These are phyloP conservation scores for Microplitis mediator DNA, from an alignment of 1,140 invertebrate species.

Conservation along the genomic window DNA sequence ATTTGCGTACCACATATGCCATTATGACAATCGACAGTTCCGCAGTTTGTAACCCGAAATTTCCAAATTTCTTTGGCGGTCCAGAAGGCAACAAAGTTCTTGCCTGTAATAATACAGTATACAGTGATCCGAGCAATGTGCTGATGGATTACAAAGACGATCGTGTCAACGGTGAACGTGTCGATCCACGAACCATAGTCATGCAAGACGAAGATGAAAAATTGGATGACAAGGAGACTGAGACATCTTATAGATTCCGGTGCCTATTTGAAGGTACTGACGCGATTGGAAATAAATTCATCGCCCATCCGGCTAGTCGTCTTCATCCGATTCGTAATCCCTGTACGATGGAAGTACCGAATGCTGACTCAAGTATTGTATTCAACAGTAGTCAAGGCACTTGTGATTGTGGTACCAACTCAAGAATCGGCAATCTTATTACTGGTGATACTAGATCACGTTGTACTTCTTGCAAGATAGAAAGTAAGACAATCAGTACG, in stretches of 20 bases:
- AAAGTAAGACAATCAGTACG: too few relatives aligned
- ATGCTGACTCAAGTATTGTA: neutral
- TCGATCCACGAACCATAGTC: neutral
- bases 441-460: neutral
- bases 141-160: neutral
- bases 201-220: neutral
- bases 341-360: neutral
- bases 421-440: neutral
- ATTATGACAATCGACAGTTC: neutral
- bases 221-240: neutral
- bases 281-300: neutral
- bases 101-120: neutral
- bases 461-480: neutral
- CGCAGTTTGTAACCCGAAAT: neutral
- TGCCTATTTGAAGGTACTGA: neutral
- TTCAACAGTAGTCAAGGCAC: neutral
- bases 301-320: neutral
- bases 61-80: neutral
- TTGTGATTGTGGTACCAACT: neutral
- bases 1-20: neutral
- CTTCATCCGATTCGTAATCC: neutral
- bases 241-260: neutral
- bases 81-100: neutral
- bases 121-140: neutral
- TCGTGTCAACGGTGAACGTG: neutral